Evolutionary conservation across 1,140 invertebrate species (phyloP).

Genomic region (Lordiphosa collinella): DNA sequence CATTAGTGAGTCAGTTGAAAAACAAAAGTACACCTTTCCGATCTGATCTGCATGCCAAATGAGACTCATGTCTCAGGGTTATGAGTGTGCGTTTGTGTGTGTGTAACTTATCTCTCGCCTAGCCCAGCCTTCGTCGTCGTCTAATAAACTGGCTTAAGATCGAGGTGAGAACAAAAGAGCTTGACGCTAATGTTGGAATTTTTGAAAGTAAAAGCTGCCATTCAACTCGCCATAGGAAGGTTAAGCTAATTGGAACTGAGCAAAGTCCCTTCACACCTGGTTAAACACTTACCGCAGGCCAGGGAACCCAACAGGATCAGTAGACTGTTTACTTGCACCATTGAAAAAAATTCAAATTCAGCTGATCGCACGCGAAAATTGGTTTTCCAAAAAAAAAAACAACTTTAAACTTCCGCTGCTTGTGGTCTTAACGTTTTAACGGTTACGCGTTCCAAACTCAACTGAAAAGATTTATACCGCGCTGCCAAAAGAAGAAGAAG

Average conservation of each 20-base stretch:
- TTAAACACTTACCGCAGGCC: conserved; percentile 47
- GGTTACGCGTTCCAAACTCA: conserved; percentile 78
- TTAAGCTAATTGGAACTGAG: conserved; percentile 39
- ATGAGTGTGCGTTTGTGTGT: conserved; percentile 7
- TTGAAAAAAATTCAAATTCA: neutral
- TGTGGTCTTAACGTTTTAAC: conserved; percentile 61
- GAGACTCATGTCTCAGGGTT: conserved; percentile 39
- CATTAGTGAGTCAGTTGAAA: conserved; percentile 35
- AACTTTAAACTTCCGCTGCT: conserved; percentile 48
- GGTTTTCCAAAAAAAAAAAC: conserved; percentile 12
- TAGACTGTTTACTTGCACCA: conserved; percentile 33
- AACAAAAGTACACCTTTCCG: conserved; percentile 48
- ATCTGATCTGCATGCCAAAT: conserved; percentile 61
- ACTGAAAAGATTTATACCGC: conserved; percentile 77
- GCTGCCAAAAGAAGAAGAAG: conserved; percentile 68
- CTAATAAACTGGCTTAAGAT: conserved; percentile 35
- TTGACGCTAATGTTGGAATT: conserved; percentile 32
- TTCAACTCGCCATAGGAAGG: conserved; percentile 44
- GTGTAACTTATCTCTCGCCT: conserved; percentile 26
- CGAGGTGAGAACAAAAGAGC: conserved; percentile 26
- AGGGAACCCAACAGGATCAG: conserved; percentile 53
- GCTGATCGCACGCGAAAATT: neutral
- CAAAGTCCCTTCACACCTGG: neutral
- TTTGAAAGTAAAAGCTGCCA: conserved; percentile 68
- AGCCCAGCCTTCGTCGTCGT: conserved; percentile 52